phyloP scores from a whole-genome alignment of 30 jellyfish, hydroid and myxozoan genomes.

The Chironex yamaguchii region DNA sequence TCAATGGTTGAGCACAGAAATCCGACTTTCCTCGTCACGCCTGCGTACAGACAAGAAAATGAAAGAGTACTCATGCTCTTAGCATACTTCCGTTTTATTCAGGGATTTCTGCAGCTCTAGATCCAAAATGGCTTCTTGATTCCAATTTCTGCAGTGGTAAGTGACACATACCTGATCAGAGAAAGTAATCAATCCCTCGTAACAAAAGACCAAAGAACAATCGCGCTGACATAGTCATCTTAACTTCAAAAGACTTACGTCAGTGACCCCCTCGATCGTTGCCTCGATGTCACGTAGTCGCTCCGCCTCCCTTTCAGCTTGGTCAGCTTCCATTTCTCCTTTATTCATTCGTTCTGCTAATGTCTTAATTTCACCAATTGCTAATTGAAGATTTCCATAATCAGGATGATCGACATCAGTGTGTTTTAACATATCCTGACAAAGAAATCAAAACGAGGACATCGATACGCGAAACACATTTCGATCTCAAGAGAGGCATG shows the following conservation, averaged over 20 bases:
- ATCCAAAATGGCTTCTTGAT: too few relatives aligned
- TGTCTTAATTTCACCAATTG: conserved; percentile 92
- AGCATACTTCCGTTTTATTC: too few relatives aligned
- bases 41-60: too few relatives aligned
- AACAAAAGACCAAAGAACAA: too few relatives aligned
- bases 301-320: conserved; percentile 98
- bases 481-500: too few relatives aligned
- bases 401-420: conserved; percentile 95
- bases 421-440: conserved; percentile 96
- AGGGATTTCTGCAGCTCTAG: too few relatives aligned
- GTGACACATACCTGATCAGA: too few relatives aligned
- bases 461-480: neutral
- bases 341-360: conserved; percentile 98
- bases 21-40: too few relatives aligned
- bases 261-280: conserved; percentile 92
- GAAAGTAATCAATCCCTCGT: too few relatives aligned
- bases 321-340: conserved; percentile 99
- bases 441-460: neutral
- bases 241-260: conserved; percentile 35
- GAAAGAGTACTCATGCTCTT: too few relatives aligned
- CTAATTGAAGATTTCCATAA: conserved; percentile 85
- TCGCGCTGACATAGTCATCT: neutral
- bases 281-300: conserved; percentile 94
- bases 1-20: too few relatives aligned
- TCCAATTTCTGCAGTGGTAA: too few relatives aligned